Evolutionary conservation across 2,113 vertebrate species (phyloP).

Genomic region (Trochalopteron elliotii): DNA sequence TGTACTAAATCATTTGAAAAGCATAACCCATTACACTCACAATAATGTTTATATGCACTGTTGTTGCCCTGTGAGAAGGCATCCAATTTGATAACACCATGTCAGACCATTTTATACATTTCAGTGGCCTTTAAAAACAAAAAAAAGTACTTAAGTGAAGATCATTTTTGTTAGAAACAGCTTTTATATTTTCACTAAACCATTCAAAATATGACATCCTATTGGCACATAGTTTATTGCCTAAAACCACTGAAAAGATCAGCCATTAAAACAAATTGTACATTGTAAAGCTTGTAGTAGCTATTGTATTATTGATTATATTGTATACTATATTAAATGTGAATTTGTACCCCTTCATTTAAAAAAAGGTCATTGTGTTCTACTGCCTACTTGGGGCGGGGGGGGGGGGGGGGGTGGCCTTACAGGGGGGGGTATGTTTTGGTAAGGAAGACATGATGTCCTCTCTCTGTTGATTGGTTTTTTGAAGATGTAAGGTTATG

Average conservation of each 20-base stretch:
- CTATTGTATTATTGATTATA: conserved; percentile 82
- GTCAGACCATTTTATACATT: conserved; percentile 93
- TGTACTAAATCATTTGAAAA: conserved; percentile 80
- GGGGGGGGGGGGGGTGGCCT: conserved; percentile 45
- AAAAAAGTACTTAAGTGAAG: conserved; percentile 70
- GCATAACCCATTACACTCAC: conserved; percentile 79
- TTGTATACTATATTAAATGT: conserved; percentile 85
- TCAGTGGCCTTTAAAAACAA: conserved; percentile 93
- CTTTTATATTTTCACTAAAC: conserved; percentile 84
- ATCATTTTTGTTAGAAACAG: conserved; percentile 76
- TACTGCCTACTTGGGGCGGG: conserved; percentile 77
- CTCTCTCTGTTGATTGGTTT: conserved; percentile 77
- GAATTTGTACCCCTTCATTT: conserved; percentile 88
- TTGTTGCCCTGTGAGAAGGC: conserved; percentile 86
- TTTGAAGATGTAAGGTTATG: conserved; percentile 82
- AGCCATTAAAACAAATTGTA: conserved; percentile 95
- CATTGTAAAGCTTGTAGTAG: conserved; percentile 93
- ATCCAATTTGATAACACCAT: conserved; percentile 78
- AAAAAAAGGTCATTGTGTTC: conserved; percentile 82
- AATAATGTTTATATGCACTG: conserved; percentile 90
- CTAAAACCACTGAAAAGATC: conserved; percentile 96
- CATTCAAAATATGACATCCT: conserved; percentile 82
- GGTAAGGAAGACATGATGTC: conserved; percentile 73
- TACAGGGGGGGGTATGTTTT: conserved; percentile 54
- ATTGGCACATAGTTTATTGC: conserved; percentile 84